phyloP scores from a whole-genome alignment of 2,797 vertebrate genomes.

The Sphaeramia orbicularis region DNA sequence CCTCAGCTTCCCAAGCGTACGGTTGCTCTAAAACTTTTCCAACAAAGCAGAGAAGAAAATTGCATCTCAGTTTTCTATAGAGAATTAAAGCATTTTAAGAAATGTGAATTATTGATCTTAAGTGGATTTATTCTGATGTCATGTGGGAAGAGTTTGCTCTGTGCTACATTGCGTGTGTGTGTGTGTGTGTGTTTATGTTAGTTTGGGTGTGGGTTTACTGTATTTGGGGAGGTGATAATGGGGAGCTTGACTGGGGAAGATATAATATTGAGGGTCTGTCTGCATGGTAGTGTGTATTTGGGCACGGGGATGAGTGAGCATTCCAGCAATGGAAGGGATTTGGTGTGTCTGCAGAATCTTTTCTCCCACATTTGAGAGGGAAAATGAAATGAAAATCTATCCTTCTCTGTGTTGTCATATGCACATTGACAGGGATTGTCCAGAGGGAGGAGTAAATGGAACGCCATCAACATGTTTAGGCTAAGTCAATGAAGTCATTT shows the following conservation, averaged over 20 bases:
- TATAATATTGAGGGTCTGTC: constrained; percentile 21
- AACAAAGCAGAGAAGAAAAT: constrained; percentile 75
- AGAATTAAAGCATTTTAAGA: constrained; percentile 82
- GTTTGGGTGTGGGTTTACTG: constrained; percentile 27
- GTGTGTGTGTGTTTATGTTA: too few species aligned
- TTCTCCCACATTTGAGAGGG: constrained; percentile 14
- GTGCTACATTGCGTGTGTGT: constrained; percentile 24
- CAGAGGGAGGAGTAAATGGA: constrained; percentile 47
- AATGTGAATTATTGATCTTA: constrained; percentile 84
- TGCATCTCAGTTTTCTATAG: constrained; percentile 72
- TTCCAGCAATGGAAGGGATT: constrained; percentile 28
- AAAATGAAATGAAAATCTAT: constrained; percentile 49
- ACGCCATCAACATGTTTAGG: constrained; percentile 68
- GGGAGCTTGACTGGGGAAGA: constrained; percentile 17
- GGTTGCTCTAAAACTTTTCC: constrained; percentile 66
- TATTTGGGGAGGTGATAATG: constrained; percentile 24
- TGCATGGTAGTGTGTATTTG: constrained; percentile 5
- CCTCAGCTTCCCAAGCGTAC: constrained; percentile 50
- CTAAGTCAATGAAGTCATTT: constrained; percentile 68
- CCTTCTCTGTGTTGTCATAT: constrained; percentile 38
- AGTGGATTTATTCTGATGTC: constrained; percentile 75
- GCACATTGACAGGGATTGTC: constrained; percentile 35
- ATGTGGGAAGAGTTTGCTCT: constrained; percentile 35
- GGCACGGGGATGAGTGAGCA: constrained; percentile 28
- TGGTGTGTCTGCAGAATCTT: constrained; percentile 41